Evolutionary conservation across 2,888 invertebrate species (phyloP).

Genomic region (Acholoe squamosa): DNA sequence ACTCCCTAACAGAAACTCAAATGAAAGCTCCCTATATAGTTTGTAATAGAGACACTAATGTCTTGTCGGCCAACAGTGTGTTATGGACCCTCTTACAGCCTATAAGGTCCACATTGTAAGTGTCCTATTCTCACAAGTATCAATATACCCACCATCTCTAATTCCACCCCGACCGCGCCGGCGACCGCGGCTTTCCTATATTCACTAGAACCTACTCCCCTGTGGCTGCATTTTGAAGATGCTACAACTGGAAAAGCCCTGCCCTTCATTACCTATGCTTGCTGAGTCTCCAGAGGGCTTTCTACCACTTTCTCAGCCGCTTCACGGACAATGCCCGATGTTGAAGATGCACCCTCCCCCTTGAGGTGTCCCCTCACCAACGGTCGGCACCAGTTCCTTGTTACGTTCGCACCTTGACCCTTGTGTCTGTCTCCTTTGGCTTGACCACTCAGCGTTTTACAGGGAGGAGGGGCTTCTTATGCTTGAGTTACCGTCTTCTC

Average conservation of each 20-base stretch:
- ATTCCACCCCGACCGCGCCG: too few species aligned
- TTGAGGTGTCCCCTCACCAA: background rate
- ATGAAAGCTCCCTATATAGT: too few species aligned
- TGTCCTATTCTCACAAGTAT: background rate
- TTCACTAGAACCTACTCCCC: background rate
- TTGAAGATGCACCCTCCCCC: slow-evolving; percentile 28
- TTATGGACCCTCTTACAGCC: too few species aligned
- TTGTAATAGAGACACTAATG: too few species aligned
- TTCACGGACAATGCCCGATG: background rate
- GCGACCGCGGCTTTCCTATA: too few species aligned
- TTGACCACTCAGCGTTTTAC: background rate
- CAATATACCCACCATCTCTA: background rate
- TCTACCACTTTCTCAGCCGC: background rate
- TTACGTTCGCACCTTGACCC: slow-evolving; percentile 20
- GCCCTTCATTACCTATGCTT: background rate
- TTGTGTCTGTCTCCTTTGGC: background rate
- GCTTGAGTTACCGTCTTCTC: slow-evolving; percentile 27
- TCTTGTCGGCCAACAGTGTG: too few species aligned
- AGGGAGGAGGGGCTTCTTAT: background rate
- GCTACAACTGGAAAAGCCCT: slow-evolving; percentile 38
- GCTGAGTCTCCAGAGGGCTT: background rate
- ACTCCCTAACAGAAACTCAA: too few species aligned
- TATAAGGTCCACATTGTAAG: too few species aligned
- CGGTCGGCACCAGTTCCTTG: background rate
- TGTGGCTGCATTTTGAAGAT: slow-evolving; percentile 42